Base-by-base conservation (phyloP, 2,113 vertebrate genomes). In the Cyanoramphus novaezelandiae region DNA sequence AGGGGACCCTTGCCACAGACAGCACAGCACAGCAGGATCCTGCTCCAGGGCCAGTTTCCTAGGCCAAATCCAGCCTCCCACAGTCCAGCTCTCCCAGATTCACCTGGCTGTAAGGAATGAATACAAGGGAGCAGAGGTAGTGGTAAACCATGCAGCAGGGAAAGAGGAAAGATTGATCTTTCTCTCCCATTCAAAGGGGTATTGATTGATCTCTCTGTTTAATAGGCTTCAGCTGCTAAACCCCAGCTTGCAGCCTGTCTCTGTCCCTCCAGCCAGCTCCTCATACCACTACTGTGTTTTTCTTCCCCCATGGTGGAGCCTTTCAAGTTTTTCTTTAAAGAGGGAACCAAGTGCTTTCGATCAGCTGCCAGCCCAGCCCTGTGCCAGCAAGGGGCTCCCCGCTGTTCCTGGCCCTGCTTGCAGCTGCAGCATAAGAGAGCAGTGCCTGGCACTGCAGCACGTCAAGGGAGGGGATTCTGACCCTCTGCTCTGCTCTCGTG, bases 281-380 rank as follows among this genome's bases (percentile, higher is more conserved):
- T 95, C 64, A 67, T 59, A 74, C 63, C 55, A 49, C 43, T 84
- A 52, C 64, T 93, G 82, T 89, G 57, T 75, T 95, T 92, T 86
- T n/a, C 65, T 90, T 95, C 44, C 46, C 52, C 65, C 3, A 2
- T 53, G 43, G 31, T 82, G 44, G 28, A 91, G 69, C 62, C 76
- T 94, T 94, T 91, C 79, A 92, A 91, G 72, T 69, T 47, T 81
- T 88, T 83, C 79, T 93, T 94, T 75, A 71, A 68, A 94, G 82
- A 83, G 24, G 5, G 68, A 95, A 90, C 88, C 64, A 67, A 96
- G n/a, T 76, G 62, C 65, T 87, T 95, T 94, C 68, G 3, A 53
- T 70, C 88, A 82, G 75, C 79, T 96, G 79, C 72, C 79, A 90
- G 76, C 43, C 41, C 82, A 90, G 31, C 62, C 21, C 59, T 53